A percentile compares a stretch with the other conserved stretches of the same genome.
These are phyloP conservation scores for Halictus quadricinctus DNA, from an alignment of 2,888 invertebrate species.

Conservation along the genomic window DNA sequence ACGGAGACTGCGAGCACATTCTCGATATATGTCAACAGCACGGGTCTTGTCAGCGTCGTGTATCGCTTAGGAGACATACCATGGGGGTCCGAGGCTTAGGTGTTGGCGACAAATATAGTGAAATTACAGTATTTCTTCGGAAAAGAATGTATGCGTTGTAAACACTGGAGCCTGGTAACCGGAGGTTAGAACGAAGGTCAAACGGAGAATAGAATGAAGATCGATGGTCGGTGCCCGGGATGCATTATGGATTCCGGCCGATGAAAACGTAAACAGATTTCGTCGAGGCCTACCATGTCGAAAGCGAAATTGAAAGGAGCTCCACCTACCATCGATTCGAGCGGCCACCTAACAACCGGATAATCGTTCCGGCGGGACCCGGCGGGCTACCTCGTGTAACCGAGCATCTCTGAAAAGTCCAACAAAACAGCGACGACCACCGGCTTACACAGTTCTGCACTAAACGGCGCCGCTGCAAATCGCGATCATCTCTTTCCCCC, in stretches of 20 bases:
- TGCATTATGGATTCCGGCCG: slow-evolving; percentile 8
- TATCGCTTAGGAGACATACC: too few relatives aligned
- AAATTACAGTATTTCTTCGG: too few relatives aligned
- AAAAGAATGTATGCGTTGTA: background rate
- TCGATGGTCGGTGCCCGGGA: background rate
- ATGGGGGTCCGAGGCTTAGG: too few relatives aligned
- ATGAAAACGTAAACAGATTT: slow-evolving; percentile 52
- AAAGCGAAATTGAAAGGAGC: slow-evolving; percentile 67
- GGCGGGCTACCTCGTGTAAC: slow-evolving; percentile 48
- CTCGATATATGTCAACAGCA: too few relatives aligned
- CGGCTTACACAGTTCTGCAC: slow-evolving; percentile 57
- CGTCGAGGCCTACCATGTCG: slow-evolving; percentile 56
- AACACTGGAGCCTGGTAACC: background rate
- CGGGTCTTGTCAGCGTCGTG: too few relatives aligned
- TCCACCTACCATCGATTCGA: slow-evolving; percentile 70
- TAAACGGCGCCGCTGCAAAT: slow-evolving; percentile 53
- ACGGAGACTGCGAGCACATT: too few relatives aligned
- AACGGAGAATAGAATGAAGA: background rate
- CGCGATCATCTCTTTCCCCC: background rate
- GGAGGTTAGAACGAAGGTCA: background rate
- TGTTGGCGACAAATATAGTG: too few relatives aligned
- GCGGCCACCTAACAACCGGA: slow-evolving; percentile 72
- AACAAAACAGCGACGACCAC: slow-evolving; percentile 50
- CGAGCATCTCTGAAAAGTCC: slow-evolving; percentile 44
- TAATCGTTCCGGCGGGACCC: slow-evolving; percentile 71